A percentile compares a stretch with the other conserved stretches of the same genome.
Evolutionary conservation across 1,140 invertebrate species (phyloP).

Genomic region (Musca vetustissima): DNA sequence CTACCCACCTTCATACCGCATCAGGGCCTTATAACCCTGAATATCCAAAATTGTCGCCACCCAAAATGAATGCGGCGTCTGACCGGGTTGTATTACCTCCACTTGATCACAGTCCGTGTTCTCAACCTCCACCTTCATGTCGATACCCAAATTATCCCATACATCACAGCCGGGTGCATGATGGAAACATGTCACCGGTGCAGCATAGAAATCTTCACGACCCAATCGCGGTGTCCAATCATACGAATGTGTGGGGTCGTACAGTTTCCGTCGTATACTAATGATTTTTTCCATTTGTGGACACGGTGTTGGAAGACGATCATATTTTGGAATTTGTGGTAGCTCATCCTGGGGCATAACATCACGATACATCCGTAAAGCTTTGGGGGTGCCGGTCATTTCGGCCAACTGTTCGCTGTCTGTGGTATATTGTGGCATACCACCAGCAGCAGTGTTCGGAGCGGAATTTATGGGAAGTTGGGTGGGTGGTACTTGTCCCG

Average conservation of each 20-base stretch:
- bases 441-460: constrained; percentile 27
- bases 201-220: constrained; percentile 77
- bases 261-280: constrained; percentile 58
- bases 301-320: constrained; percentile 47
- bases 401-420: neutral
- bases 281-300: constrained; percentile 57
- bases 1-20: constrained; percentile 84
- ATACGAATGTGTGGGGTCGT: constrained; percentile 71
- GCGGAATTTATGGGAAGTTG: constrained; percentile 29
- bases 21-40: constrained; percentile 87
- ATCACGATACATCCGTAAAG: constrained; percentile 50
- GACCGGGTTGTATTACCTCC: constrained; percentile 64
- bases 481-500: neutral
- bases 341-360: constrained; percentile 57
- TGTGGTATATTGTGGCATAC: constrained; percentile 20
- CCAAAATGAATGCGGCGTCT: constrained; percentile 86
- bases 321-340: constrained; percentile 56
- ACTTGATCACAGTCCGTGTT: constrained; percentile 83
- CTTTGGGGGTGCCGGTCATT: constrained; percentile 37
- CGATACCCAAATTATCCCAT: constrained; percentile 90
- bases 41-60: constrained; percentile 90
- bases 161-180: constrained; percentile 89
- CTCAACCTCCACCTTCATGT: constrained; percentile 95
- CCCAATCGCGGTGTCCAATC: constrained; percentile 81
- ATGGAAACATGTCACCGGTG: constrained; percentile 86